A percentile compares a stretch with the other conserved stretches of the same genome.
phyloP scores from a whole-genome alignment of 2,113 vertebrate species.

The Dromas ardeola region DNA sequence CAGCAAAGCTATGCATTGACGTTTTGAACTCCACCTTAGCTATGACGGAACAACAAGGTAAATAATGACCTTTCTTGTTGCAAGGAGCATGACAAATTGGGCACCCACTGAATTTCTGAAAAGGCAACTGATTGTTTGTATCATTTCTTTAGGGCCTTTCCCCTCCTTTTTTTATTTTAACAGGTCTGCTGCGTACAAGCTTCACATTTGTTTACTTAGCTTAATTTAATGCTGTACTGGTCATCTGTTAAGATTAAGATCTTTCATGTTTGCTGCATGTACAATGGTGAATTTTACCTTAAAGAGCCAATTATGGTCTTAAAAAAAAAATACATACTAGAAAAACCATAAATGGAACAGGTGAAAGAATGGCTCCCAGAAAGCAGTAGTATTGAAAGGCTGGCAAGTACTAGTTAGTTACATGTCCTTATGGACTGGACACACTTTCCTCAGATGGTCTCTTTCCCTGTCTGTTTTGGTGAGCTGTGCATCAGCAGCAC shows the following conservation, averaged over 20 bases:
- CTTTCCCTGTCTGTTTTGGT: background rate
- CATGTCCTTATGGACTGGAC: background rate
- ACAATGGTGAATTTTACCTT: background rate
- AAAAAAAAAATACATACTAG: background rate
- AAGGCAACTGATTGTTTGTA: background rate
- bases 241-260: background rate
- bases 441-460: background rate
- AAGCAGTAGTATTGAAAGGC: background rate
- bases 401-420: background rate
- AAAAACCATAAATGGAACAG: background rate
- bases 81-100: background rate
- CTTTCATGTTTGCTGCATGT: background rate
- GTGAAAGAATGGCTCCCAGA: background rate
- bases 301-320: background rate
- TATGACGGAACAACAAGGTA: background rate
- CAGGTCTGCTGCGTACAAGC: background rate
- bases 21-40: background rate
- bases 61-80: background rate
- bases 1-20: background rate
- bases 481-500: background rate
- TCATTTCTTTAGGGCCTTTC: background rate
- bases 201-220: background rate
- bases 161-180: background rate
- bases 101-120: background rate
- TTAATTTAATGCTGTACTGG: background rate